phyloP scores from a whole-genome alignment of 2,888 invertebrate genomes.

The Lasius fuliginosus region DNA sequence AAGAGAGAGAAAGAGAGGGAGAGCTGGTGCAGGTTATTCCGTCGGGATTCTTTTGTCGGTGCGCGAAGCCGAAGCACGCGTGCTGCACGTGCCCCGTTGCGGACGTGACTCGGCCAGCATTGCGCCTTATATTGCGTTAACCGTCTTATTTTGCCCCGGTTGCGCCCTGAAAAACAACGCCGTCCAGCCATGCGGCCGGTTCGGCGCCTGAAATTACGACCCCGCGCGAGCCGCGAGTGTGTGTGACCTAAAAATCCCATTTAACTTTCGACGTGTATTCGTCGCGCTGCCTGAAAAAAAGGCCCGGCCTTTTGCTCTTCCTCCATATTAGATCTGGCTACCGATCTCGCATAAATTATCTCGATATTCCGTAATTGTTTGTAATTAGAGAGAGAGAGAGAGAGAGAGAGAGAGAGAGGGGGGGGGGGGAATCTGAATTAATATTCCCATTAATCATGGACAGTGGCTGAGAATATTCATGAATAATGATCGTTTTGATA shows the following conservation, averaged over 20 bases:
- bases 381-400: neutral
- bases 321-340: neutral
- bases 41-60: conserved; percentile 80
- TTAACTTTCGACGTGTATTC: conserved; percentile 34
- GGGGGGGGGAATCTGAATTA: neutral
- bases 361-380: neutral
- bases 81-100: conserved; percentile 82
- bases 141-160: conserved; percentile 74
- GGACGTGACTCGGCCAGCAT: conserved; percentile 81
- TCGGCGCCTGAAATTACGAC: conserved; percentile 65
- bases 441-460: neutral
- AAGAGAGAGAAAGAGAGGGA: neutral
- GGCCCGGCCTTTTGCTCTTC: neutral
- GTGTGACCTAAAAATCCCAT: conserved; percentile 71
- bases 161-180: conserved; percentile 73
- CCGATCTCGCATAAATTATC: neutral
- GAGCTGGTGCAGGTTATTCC: conserved; percentile 57
- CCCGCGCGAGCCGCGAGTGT: conserved; percentile 50
- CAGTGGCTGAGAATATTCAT: neutral
- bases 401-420: no score
- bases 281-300: conserved; percentile 19
- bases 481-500: neutral
- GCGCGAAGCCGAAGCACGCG: conserved; percentile 80
- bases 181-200: conserved; percentile 41
- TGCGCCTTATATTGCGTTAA: conserved; percentile 77